Evolutionary conservation across 2,888 invertebrate species (phyloP).

Genomic region (Frankliniella intonsa): DNA sequence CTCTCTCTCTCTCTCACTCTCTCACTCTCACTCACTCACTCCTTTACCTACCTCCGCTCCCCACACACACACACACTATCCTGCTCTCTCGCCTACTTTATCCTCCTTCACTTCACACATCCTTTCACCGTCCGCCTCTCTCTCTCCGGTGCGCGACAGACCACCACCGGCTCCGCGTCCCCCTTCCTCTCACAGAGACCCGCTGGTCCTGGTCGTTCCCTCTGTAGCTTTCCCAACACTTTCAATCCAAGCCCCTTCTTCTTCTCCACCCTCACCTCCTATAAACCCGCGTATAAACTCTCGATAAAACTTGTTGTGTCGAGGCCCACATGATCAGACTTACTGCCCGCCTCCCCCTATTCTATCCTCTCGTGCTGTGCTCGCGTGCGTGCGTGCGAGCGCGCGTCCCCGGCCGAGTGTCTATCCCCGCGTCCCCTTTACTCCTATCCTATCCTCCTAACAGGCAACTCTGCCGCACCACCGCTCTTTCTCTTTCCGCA

Average conservation of each 20-base stretch:
- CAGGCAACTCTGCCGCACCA: background rate
- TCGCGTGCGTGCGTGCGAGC: too few relatives aligned
- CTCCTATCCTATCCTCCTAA: background rate
- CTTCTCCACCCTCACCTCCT: background rate
- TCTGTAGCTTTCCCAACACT: background rate
- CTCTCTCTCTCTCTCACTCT: too few relatives aligned
- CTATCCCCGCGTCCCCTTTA: background rate
- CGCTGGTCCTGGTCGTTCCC: too few relatives aligned
- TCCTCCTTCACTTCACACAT: too few relatives aligned
- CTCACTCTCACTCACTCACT: too few relatives aligned
- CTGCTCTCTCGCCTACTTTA: background rate
- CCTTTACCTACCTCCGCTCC: background rate
- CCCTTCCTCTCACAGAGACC: too few relatives aligned
- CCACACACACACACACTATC: background rate
- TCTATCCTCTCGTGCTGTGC: background rate
- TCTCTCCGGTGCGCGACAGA: too few relatives aligned
- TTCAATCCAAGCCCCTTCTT: background rate
- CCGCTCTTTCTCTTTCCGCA: background rate
- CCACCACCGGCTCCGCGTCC: too few relatives aligned
- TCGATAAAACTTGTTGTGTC: constrained; percentile 18
- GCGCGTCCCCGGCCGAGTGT: too few relatives aligned
- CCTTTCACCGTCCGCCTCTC: too few relatives aligned
- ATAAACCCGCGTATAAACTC: constrained; percentile 18
- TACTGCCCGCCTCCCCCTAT: background rate
- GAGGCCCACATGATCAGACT: constrained; percentile 15